A percentile compares a stretch with the other conserved stretches of the same genome.
Conservation (phyloP, 92 coral and sea anemone species). For the Paragorgia papillata region DNA sequence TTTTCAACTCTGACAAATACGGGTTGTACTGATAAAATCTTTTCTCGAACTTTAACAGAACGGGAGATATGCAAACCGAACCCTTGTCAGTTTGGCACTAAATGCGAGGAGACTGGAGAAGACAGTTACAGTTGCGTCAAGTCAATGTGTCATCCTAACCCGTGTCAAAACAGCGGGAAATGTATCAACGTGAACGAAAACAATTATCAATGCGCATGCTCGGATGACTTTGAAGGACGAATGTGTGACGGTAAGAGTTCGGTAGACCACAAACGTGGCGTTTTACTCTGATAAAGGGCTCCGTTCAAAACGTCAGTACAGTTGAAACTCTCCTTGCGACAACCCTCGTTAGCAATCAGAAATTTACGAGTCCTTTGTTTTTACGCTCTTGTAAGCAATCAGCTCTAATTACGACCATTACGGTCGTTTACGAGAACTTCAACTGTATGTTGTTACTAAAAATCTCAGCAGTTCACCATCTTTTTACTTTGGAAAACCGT, state of each 20-base stretch:
- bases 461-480: too few species aligned
- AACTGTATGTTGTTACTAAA: too few species aligned
- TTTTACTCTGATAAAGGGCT: not conserved
- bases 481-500: too few species aligned
- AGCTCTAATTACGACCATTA: too few species aligned
- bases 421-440: too few species aligned
- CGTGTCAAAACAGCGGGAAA: conserved; percentile 81
- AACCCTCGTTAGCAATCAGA: too few species aligned
- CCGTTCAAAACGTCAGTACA: too few species aligned
- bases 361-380: too few species aligned
- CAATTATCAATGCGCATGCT: conserved; percentile 83
- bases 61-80: conserved; percentile 95
- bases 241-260: conserved; percentile 73
- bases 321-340: too few species aligned
- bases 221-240: conserved; percentile 69
- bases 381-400: too few species aligned
- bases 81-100: conserved; percentile 95
- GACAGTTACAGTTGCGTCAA: conserved; percentile 97
- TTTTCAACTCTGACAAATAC: too few species aligned
- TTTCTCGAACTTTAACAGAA: conserved; percentile 44
- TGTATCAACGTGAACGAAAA: conserved; percentile 90
- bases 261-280: not conserved
- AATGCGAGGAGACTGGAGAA: conserved; percentile 78
- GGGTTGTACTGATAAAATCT: not conserved
- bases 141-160: conserved; percentile 92